These are phyloP conservation scores for Phaethon lepturus DNA, from an alignment of 2,113 vertebrate species.

Conservation along the genomic window DNA sequence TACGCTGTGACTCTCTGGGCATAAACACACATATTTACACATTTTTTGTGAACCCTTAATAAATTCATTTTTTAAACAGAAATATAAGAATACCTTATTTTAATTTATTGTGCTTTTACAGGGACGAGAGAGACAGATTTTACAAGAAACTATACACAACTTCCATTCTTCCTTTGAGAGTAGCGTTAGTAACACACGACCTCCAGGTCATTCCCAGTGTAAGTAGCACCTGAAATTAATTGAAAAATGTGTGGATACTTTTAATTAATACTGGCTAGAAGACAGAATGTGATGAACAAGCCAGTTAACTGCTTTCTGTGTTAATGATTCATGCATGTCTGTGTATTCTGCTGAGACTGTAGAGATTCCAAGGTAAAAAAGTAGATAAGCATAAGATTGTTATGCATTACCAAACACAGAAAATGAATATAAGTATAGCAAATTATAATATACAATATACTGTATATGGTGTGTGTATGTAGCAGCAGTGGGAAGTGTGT, in stretches of 20 bases:
- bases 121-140: constrained; percentile 94
- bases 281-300: background rate
- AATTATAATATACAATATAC: background rate
- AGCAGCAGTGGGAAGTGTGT: background rate
- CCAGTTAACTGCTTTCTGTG: background rate
- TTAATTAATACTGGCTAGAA: background rate
- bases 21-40: background rate
- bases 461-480: background rate
- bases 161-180: constrained; percentile 99
- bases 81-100: constrained; percentile 10
- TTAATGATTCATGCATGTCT: background rate
- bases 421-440: background rate
- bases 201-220: constrained; percentile 85
- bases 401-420: background rate
- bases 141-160: constrained; percentile 98
- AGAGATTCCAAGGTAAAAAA: background rate
- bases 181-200: constrained; percentile 92
- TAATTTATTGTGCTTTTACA: constrained; percentile 66
- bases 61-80: background rate
- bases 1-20: background rate
- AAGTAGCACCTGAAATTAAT: constrained; percentile 60
- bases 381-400: background rate
- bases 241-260: background rate
- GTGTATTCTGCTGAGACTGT: background rate
- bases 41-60: background rate